These are phyloP conservation scores for Astropecten irregularis DNA, from an alignment of 53 echinoderm and acorn worm species.

Conservation along the genomic window DNA sequence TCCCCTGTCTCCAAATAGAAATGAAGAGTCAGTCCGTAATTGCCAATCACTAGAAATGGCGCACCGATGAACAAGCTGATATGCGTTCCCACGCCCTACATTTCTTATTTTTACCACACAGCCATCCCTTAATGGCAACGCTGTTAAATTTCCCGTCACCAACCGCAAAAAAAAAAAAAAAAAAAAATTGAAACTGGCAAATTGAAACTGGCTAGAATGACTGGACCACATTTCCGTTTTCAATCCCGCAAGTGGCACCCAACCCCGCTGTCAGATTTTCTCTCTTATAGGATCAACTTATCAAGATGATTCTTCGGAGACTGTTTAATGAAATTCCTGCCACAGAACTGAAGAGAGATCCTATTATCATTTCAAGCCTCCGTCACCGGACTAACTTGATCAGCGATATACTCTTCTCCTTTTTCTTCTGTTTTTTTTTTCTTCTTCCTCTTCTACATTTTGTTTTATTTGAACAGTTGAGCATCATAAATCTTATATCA, in stretches of 20 bases:
- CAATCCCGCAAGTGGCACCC: background rate
- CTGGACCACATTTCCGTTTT: background rate
- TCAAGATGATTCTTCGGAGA: conserved; percentile 19
- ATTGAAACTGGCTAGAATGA: background rate
- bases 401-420: background rate
- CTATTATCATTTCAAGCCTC: conserved; percentile 37
- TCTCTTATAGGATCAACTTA: conserved; percentile 34
- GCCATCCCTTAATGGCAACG: background rate
- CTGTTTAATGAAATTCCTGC: conserved; percentile 40
- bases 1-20: no score
- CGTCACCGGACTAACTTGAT: conserved; percentile 10
- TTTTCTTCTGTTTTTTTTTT: background rate
- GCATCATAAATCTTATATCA: no score
- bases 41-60: no score
- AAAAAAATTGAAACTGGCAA: background rate
- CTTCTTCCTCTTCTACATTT: background rate
- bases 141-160: background rate
- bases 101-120: background rate
- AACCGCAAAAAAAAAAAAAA: background rate
- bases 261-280: background rate
- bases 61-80: no score
- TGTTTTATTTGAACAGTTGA: background rate
- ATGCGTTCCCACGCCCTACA: no score
- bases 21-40: no score
- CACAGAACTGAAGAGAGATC: conserved; percentile 1